phyloP scores from a whole-genome alignment of 2,888 invertebrate species.

The Polymixis lichenea region DNA sequence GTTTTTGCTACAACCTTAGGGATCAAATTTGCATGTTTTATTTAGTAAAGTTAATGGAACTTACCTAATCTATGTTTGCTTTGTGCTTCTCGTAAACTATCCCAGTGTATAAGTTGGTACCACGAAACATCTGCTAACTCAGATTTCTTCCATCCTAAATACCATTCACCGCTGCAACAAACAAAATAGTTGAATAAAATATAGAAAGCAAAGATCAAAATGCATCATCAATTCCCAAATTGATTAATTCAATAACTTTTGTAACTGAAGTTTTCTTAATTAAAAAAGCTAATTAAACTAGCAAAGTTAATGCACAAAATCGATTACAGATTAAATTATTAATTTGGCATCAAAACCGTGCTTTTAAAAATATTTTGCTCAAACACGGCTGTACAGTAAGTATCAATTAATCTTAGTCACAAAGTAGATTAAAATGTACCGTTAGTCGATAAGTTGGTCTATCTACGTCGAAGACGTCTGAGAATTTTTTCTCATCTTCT shows the following conservation, averaged over 20 bases:
- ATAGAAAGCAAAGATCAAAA: conserved; percentile 18
- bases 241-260: conserved; percentile 43
- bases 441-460: conserved; percentile 62
- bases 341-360: conserved; percentile 51
- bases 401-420: conserved; percentile 73
- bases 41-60: conserved; percentile 77
- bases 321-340: conserved; percentile 40
- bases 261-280: conserved; percentile 44
- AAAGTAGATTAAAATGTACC: conserved; percentile 69
- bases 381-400: conserved; percentile 29
- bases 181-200: conserved; percentile 39
- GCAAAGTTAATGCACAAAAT: conserved; percentile 38
- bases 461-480: conserved; percentile 1
- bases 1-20: not conserved
- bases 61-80: conserved; percentile 98
- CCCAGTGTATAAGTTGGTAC: conserved; percentile 99
- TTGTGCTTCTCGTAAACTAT: conserved; percentile 98
- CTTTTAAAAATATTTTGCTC: conserved; percentile 58
- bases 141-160: conserved; percentile 97
- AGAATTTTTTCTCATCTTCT: conserved; percentile 36
- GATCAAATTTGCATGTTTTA: not conserved
- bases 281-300: conserved; percentile 61
- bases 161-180: conserved; percentile 97
- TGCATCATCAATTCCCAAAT: conserved; percentile 38
- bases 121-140: conserved; percentile 97